Percentiles rank a stretch among this genome's conserved stretches.
Conservation (phyloP, 2,888 invertebrate species). For the Dugesia japonica region DNA sequence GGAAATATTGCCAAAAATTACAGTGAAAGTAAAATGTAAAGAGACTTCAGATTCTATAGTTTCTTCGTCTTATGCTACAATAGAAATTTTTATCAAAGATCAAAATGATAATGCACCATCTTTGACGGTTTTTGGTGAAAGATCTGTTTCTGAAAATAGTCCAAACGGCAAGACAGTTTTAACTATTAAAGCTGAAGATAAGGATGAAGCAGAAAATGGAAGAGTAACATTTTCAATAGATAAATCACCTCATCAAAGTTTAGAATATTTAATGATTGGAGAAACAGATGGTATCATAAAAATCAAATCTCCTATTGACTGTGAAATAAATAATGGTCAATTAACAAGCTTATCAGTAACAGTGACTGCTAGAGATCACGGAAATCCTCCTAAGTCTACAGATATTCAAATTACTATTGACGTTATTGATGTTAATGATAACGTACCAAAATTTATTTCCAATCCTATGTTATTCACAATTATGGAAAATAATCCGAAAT, state of each 20-base stretch:
- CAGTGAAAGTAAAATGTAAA: neutral
- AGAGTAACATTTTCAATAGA: neutral
- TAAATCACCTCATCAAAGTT: neutral
- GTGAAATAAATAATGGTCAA: neutral
- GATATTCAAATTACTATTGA: neutral
- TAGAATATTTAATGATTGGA: constrained; percentile 11
- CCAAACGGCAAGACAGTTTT: neutral
- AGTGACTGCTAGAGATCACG: constrained; percentile 17
- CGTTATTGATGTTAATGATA: constrained; percentile 23
- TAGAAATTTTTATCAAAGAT: neutral
- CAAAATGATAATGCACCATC: constrained; percentile 22
- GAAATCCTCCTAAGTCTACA: neutral
- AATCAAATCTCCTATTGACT: neutral
- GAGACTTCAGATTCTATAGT: neutral
- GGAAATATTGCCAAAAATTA: neutral
- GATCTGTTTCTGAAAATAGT: neutral
- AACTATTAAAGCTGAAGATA: neutral
- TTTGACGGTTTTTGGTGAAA: neutral
- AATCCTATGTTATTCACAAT: constrained; percentile 23
- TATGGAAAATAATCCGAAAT: neutral
- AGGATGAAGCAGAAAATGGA: constrained; percentile 4
- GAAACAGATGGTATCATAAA: neutral
- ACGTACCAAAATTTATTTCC: neutral
- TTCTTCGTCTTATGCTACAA: neutral
- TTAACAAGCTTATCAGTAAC: neutral